Conservation (phyloP, 2,797 vertebrate genomes). For the Fistularia commersonii region DNA sequence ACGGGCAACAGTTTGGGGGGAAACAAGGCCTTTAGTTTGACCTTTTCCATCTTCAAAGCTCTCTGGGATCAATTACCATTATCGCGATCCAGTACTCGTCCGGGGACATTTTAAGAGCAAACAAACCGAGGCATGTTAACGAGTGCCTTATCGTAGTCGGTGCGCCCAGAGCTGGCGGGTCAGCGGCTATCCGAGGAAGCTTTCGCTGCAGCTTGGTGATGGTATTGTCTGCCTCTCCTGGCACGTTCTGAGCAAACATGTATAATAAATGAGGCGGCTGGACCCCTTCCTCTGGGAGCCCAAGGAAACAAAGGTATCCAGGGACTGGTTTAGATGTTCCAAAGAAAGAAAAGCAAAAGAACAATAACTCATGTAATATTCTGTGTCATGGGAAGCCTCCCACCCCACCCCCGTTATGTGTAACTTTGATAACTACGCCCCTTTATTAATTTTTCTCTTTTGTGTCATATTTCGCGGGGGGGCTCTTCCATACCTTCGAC, state of each 20-base stretch:
- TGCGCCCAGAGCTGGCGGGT: no score
- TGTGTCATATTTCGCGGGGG: slow-evolving; percentile 1
- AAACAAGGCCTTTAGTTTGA: no score
- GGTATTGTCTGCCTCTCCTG: slow-evolving; percentile 17
- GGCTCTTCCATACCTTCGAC: slow-evolving; percentile 1
- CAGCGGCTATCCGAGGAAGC: no score
- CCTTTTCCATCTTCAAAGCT: no score
- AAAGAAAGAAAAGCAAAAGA: slow-evolving; percentile 11
- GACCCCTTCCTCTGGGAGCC: slow-evolving; percentile 10
- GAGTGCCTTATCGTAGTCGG: no score
- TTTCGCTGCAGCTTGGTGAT: no score
- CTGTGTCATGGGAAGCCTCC: slow-evolving; percentile 44
- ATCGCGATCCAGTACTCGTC: no score
- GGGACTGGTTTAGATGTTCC: slow-evolving; percentile 56
- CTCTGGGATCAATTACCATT: no score
- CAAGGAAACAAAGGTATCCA: slow-evolving; percentile 5
- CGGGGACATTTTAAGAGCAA: no score
- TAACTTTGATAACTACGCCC: slow-evolving; percentile 11
- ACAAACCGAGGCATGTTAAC: no score
- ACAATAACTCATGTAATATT: slow-evolving; percentile 43
- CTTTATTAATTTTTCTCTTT: slow-evolving; percentile 34
- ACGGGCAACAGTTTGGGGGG: no score
- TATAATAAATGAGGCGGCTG: slow-evolving; percentile 46
- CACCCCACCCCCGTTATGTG: not conserved
- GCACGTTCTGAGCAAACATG: slow-evolving; percentile 18